A percentile compares a stretch with the other conserved stretches of the same genome.
Conservation (phyloP, 2,888 invertebrate species). For the Spatulosminthurus flaviceps region DNA sequence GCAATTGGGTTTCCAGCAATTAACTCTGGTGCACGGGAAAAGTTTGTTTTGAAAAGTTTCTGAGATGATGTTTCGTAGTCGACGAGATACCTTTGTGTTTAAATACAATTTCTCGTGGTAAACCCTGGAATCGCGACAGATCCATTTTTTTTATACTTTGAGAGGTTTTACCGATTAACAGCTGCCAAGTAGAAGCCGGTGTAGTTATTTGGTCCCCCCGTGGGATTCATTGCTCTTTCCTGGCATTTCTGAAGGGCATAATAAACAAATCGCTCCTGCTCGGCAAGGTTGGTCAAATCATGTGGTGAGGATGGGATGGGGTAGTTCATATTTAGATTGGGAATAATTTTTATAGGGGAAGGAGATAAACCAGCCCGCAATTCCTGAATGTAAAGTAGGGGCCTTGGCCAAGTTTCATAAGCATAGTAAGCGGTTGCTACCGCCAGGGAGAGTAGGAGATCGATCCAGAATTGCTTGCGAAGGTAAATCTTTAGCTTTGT, state of each 20-base stretch:
- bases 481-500: too few relatives aligned
- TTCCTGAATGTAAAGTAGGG: too few relatives aligned
- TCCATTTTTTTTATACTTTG: too few relatives aligned
- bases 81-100: neutral
- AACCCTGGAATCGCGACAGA: too few relatives aligned
- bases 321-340: neutral
- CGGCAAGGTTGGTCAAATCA: neutral
- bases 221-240: neutral
- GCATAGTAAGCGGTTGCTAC: too few relatives aligned
- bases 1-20: neutral
- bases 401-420: too few relatives aligned
- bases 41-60: neutral
- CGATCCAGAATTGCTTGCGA: too few relatives aligned
- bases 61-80: neutral
- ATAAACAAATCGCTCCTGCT: neutral
- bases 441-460: too few relatives aligned
- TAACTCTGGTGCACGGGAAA: neutral
- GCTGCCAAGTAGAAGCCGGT: neutral
- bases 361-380: too few relatives aligned
- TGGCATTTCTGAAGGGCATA: neutral
- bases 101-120: too few relatives aligned
- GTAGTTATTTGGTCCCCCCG: neutral
- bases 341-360: too few relatives aligned
- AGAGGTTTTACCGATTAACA: too few relatives aligned
- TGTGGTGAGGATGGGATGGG: neutral